phyloP scores from a whole-genome alignment of 2,888 invertebrate species.

The Troides aeacus region DNA sequence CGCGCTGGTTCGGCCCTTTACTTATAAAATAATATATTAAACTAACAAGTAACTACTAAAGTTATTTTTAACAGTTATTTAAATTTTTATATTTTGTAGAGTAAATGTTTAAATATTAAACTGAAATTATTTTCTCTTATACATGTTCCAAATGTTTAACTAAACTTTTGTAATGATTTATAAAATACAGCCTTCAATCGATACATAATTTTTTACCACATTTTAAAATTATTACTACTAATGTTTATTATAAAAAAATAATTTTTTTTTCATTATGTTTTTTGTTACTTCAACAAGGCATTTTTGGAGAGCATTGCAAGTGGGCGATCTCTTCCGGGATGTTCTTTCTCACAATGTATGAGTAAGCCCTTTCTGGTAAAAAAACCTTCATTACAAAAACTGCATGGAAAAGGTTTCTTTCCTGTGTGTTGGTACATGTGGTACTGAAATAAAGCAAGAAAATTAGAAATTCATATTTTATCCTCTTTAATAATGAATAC shows the following conservation, averaged over 20 bases:
- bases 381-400: slow-evolving; percentile 78
- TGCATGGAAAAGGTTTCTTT: slow-evolving; percentile 94
- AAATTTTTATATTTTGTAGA: not conserved
- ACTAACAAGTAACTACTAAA: not conserved
- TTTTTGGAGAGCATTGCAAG: slow-evolving; percentile 54
- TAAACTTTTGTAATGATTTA: not conserved
- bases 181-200: not conserved
- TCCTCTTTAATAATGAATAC: no score
- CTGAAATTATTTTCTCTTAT: not conserved
- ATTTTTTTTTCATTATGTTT: not conserved
- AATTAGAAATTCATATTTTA: not conserved
- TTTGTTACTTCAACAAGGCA: slow-evolving; percentile 48
- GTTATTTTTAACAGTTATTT: not conserved
- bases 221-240: not conserved
- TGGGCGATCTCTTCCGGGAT: slow-evolving; percentile 53
- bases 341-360: slow-evolving; percentile 60
- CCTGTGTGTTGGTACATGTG: slow-evolving; percentile 86
- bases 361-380: slow-evolving; percentile 61
- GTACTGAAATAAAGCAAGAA: slow-evolving; percentile 52
- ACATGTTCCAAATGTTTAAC: not conserved
- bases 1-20: no score
- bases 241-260: not conserved
- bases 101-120: not conserved
- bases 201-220: not conserved
- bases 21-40: no score